These are phyloP conservation scores for Vulpes lagopus DNA, from an alignment of 2,113 vertebrate genomes.

Conservation along the genomic window DNA sequence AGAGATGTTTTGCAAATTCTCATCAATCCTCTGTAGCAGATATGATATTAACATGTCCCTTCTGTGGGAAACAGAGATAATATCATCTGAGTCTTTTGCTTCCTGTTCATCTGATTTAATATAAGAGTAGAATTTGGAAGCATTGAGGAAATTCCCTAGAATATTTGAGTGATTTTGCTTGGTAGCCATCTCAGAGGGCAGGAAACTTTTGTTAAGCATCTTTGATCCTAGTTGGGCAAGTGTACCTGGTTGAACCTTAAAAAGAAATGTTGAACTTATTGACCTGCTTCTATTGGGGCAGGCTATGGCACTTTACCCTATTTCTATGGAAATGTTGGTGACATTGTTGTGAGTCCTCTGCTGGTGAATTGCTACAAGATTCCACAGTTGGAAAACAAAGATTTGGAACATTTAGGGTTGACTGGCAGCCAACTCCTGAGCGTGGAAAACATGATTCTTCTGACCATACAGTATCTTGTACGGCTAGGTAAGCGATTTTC, in stretches of 20 bases:
- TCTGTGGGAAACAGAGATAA: background rate
- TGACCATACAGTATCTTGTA: slow-evolving; percentile 97
- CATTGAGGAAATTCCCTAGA: background rate
- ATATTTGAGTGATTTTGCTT: background rate
- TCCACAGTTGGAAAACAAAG: slow-evolving; percentile 93
- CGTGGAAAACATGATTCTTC: slow-evolving; percentile 96
- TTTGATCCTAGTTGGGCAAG: background rate
- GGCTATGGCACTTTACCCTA: slow-evolving; percentile 99
- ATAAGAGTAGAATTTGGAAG: background rate
- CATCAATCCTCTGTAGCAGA: background rate
- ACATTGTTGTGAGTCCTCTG: slow-evolving; percentile 98
- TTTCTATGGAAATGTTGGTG: slow-evolving; percentile 98
- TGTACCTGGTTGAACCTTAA: background rate
- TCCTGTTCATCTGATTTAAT: background rate
- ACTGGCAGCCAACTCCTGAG: slow-evolving; percentile 92
- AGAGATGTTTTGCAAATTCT: slow-evolving; percentile 46
- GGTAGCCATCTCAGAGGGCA: background rate
- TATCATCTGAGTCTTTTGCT: slow-evolving; percentile 18
- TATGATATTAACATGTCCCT: background rate
- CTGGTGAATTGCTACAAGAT: slow-evolving; percentile 98
- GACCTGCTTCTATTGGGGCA: slow-evolving; percentile 80
- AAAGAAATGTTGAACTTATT: slow-evolving; percentile 35
- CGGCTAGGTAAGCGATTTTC: slow-evolving; percentile 91
- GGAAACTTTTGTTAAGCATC: background rate
- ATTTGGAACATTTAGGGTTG: slow-evolving; percentile 92